phyloP scores from a whole-genome alignment of 2,113 vertebrate genomes.

The Solea senegalensis region DNA sequence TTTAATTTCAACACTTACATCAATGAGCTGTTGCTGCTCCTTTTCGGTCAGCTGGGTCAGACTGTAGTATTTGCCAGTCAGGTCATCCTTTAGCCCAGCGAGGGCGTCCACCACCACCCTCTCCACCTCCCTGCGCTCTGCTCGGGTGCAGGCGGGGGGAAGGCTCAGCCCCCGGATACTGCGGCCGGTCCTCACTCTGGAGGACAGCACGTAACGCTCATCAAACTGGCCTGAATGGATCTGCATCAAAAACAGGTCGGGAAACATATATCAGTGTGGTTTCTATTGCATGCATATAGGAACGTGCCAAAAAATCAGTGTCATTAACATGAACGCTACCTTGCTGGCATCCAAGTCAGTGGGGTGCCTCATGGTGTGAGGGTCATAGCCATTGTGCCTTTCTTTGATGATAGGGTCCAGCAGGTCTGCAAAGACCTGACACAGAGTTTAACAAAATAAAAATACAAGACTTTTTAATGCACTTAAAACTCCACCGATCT shows the following conservation, averaged over 20 bases:
- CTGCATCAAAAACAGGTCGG: slow-evolving; percentile 64
- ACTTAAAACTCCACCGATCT: too few species aligned
- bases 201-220: slow-evolving; percentile 94
- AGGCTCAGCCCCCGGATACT: slow-evolving; percentile 82
- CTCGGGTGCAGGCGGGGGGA: slow-evolving; percentile 81
- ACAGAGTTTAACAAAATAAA: background rate
- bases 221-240: slow-evolving; percentile 90
- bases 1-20: slow-evolving; percentile 61
- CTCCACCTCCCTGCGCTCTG: slow-evolving; percentile 82
- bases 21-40: slow-evolving; percentile 83
- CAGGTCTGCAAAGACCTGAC: slow-evolving; percentile 92
- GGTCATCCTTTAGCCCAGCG: slow-evolving; percentile 72
- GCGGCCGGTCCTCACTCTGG: slow-evolving; percentile 88
- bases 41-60: slow-evolving; percentile 79
- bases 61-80: slow-evolving; percentile 78
- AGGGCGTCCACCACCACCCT: slow-evolving; percentile 80
- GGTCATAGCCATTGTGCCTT: slow-evolving; percentile 95
- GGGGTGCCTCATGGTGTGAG: slow-evolving; percentile 88
- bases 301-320: background rate
- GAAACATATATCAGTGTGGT: background rate
- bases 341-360: slow-evolving; percentile 93
- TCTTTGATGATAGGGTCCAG: slow-evolving; percentile 93
- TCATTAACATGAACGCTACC: slow-evolving; percentile 70
- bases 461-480: too few species aligned
- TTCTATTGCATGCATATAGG: too few species aligned